Evolutionary conservation across 1,140 invertebrate genomes (phyloP).

Genomic region (Zaprionus capensis): DNA sequence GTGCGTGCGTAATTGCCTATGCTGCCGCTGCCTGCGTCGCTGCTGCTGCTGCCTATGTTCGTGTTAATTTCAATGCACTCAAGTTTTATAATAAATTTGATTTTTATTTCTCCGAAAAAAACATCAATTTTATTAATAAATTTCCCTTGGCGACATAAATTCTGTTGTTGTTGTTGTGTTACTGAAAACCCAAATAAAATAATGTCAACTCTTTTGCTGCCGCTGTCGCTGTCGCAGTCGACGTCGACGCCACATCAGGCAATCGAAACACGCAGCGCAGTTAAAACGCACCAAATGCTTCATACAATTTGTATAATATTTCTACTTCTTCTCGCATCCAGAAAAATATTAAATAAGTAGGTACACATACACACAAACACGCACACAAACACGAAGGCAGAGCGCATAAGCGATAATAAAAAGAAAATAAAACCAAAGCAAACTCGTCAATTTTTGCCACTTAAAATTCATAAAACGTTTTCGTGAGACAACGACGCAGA

Average conservation of each 20-base stretch:
- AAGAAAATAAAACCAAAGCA: slow-evolving; percentile 80
- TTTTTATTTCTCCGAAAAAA: slow-evolving; percentile 77
- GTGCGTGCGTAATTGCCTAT: slow-evolving; percentile 75
- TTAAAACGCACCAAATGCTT: slow-evolving; percentile 72
- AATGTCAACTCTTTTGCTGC: background rate
- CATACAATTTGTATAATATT: slow-evolving; percentile 76
- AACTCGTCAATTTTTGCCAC: slow-evolving; percentile 79
- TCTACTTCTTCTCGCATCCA: slow-evolving; percentile 39
- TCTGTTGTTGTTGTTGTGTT: slow-evolving; percentile 48
- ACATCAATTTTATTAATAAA: slow-evolving; percentile 76
- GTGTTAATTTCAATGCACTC: slow-evolving; percentile 47
- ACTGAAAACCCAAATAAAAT: slow-evolving; percentile 62
- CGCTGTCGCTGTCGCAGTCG: background rate
- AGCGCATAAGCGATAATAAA: slow-evolving; percentile 58
- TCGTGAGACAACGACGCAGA: slow-evolving; percentile 22
- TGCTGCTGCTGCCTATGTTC: slow-evolving; percentile 14
- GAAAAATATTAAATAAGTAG: slow-evolving; percentile 75
- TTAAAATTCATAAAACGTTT: slow-evolving; percentile 80
- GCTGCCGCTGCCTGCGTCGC: slow-evolving; percentile 22
- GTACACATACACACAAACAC: slow-evolving; percentile 20
- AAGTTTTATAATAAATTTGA: slow-evolving; percentile 68
- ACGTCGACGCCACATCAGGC: slow-evolving; percentile 55
- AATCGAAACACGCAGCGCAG: slow-evolving; percentile 75
- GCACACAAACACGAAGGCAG: background rate
- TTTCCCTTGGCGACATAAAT: slow-evolving; percentile 70